Conservation (phyloP, 2,113 vertebrate genomes). For the Naja naja region DNA sequence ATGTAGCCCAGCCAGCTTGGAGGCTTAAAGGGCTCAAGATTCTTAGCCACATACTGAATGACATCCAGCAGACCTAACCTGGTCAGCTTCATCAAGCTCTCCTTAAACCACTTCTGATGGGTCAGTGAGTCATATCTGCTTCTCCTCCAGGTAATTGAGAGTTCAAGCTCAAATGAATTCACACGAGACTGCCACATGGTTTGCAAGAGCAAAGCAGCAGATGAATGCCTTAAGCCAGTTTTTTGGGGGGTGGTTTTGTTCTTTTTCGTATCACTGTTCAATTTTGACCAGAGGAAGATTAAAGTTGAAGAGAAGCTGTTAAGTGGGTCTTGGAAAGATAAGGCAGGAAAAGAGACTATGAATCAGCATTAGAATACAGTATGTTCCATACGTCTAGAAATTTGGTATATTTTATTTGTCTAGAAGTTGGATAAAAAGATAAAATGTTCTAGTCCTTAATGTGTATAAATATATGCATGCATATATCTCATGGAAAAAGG, state of each 20-base stretch:
- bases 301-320: conserved; percentile 63
- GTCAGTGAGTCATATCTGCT: conserved; percentile 25
- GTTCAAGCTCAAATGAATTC: conserved; percentile 39
- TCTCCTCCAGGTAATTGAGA: conserved; percentile 17
- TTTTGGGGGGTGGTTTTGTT: conserved; percentile 34
- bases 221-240: conserved; percentile 43
- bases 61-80: conserved; percentile 18
- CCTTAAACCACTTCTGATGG: conserved; percentile 20
- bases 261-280: conserved; percentile 48
- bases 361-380: conserved; percentile 59
- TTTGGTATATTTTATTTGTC: conserved; percentile 54
- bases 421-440: conserved; percentile 56
- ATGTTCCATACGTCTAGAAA: conserved; percentile 59
- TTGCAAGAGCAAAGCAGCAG: conserved; percentile 42
- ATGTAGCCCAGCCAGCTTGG: not conserved
- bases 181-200: conserved; percentile 33
- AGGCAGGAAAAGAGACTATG: conserved; percentile 61
- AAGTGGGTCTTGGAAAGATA: conserved; percentile 63
- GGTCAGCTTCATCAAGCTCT: conserved; percentile 14
- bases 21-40: not conserved
- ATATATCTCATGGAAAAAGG: conserved; percentile 28
- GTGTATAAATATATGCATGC: conserved; percentile 36
- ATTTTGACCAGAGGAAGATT: conserved; percentile 61
- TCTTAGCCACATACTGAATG: not conserved
- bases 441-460: conserved; percentile 53